Base-by-base conservation (phyloP, 1,140 invertebrate genomes). In the Hypothenemus hampei region DNA sequence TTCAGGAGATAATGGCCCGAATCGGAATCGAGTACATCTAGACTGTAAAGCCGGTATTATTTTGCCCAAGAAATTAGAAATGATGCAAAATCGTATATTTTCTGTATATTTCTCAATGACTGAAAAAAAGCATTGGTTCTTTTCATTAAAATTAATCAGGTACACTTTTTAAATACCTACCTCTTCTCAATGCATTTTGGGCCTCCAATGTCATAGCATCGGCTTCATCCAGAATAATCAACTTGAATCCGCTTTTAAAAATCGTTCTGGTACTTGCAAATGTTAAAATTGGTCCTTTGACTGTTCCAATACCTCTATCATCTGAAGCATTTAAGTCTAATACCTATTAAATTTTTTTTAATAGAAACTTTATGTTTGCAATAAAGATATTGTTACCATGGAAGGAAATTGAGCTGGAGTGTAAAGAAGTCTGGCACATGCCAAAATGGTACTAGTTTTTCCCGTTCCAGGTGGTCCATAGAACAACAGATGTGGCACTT, bases 181-280 rank as follows among this genome's bases (percentile, higher is more conserved):
- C 93, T 83, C 97, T 85, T 63, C 96, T 80, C 2, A 99, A 76
- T 22, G 97, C 96, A 84, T 98, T 98, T 73, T 99, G 97, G 3
- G 97, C 97, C 84, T 99, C 96, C 70, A 93, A 91, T 3, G 97
- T 99, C 97, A 99, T 99, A 2, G 97, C 93, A 82, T 99, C 97
- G 7, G 97, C 97, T 81, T 99, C 97, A 82, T 99, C 97, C 8
- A 99, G 73, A 62, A 99, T 98, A 35, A 99, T 92, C 10, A 99
- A 76, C 73, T 99, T 99, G 60, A 92, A 95, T 3, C 91, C 89
- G 46, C 85, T 84, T 74, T 86, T 93, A 68, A 97, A 97, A 64
- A 99, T 91, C 6, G 93, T 95, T 68, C 89, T 83, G n/a, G 94
- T 98, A 54, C 68, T 69, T 18, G 97, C 96, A 83, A 99, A 99